Conservation (phyloP, 1,140 invertebrate species). For the Drosophila watanabei region DNA sequence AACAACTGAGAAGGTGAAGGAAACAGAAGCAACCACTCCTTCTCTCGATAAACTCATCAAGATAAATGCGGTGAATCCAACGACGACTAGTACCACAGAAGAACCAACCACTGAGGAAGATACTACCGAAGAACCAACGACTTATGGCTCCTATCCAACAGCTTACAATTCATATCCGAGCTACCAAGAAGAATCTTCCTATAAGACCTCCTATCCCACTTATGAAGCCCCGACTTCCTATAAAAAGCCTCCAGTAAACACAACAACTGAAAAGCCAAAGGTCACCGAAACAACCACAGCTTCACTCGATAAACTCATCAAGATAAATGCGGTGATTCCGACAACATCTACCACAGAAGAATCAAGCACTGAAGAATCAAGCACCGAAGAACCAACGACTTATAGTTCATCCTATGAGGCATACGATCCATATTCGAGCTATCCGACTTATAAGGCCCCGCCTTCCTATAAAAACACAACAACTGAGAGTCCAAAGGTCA, state of each 20-base stretch:
- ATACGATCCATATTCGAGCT: background rate
- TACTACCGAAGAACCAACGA: background rate
- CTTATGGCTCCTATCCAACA: slow-evolving; percentile 2
- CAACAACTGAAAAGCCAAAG: background rate
- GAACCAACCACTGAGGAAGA: background rate
- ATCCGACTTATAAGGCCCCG: background rate
- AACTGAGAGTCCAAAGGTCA: background rate
- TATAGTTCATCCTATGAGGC: background rate
- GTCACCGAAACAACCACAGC: background rate
- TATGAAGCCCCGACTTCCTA: background rate
- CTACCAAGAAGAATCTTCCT: background rate
- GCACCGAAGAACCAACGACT: background rate
- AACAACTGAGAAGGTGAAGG: background rate
- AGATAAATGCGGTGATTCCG: slow-evolving; percentile 1
- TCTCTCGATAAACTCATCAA: background rate
- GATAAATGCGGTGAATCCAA: background rate
- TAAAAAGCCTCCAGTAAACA: background rate
- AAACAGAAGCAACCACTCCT: no score
- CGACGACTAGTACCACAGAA: background rate
- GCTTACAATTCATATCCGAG: background rate
- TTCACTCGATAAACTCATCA: background rate
- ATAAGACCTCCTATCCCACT: background rate
- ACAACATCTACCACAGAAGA: background rate
- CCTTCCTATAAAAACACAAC: background rate
- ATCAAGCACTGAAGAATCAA: background rate